A percentile compares a stretch with the other conserved stretches of the same genome.
These are phyloP conservation scores for Machaerirhynchus nigripectus DNA, from an alignment of 2,113 vertebrate species.

Conservation along the genomic window DNA sequence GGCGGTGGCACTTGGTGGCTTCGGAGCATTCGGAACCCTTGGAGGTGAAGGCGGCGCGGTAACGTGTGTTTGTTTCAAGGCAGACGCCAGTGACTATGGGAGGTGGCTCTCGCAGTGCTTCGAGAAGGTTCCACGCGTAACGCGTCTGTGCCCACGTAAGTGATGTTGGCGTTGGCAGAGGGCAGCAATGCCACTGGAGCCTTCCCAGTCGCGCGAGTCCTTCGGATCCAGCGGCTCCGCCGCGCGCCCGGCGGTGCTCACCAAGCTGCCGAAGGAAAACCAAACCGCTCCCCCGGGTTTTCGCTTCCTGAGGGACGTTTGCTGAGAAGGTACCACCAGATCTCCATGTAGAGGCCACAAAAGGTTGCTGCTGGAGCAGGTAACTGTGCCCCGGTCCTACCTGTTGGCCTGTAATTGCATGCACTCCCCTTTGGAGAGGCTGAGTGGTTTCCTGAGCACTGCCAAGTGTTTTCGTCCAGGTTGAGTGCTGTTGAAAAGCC, in stretches of 20 bases:
- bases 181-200: background rate
- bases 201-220: background rate
- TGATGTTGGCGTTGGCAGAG: background rate
- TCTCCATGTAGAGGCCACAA: background rate
- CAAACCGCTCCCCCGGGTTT: background rate
- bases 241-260: rapidly evolving
- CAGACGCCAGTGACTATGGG: background rate
- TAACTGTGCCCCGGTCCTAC: background rate
- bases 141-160: background rate
- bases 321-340: background rate
- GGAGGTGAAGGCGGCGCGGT: background rate
- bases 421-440: background rate
- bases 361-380: background rate
- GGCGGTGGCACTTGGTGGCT: background rate
- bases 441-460: background rate
- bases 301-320: rapidly evolving
- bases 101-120: slow-evolving; percentile 18
- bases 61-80: background rate
- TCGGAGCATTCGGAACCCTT: background rate
- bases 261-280: background rate
- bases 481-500: slow-evolving; percentile 21
- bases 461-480: background rate
- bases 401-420: background rate
- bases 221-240: background rate
- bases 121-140: slow-evolving; percentile 4